These are phyloP conservation scores for Masticophis lateralis DNA, from an alignment of 2,797 vertebrate species.

Conservation along the genomic window DNA sequence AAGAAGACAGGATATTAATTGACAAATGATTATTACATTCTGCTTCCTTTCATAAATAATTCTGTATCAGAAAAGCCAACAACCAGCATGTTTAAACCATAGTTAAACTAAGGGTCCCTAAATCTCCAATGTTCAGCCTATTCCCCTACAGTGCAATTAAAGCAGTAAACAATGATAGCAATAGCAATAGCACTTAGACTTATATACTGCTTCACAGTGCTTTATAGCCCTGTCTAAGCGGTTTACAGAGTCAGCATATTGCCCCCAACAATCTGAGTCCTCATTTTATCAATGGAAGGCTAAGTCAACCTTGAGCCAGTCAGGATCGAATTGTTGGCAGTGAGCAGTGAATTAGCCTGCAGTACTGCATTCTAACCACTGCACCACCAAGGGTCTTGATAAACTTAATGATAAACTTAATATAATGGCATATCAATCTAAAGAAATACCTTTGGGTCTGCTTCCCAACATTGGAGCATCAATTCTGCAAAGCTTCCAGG, in stretches of 20 bases:
- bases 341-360: not conserved
- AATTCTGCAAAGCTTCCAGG: conserved; percentile 91
- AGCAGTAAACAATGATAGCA: not conserved
- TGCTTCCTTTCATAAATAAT: not conserved
- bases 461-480: conserved; percentile 90
- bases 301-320: not conserved
- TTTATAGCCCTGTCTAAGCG: too few species aligned
- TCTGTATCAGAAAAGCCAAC: not conserved
- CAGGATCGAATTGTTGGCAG: not conserved
- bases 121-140: not conserved
- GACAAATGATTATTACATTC: not conserved
- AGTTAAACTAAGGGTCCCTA: not conserved
- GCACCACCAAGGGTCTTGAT: not conserved
- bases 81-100: not conserved
- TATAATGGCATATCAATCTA: not conserved
- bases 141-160: not conserved
- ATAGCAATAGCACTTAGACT: too few species aligned
- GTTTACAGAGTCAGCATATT: too few species aligned
- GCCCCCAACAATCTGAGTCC: not conserved
- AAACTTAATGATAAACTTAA: not conserved
- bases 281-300: not conserved
- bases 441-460: conserved; percentile 84
- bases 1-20: conserved; percentile 13
- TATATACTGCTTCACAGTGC: too few species aligned
- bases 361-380: not conserved